phyloP scores from a whole-genome alignment of 2,113 vertebrate genomes.

The Castor canadensis region DNA sequence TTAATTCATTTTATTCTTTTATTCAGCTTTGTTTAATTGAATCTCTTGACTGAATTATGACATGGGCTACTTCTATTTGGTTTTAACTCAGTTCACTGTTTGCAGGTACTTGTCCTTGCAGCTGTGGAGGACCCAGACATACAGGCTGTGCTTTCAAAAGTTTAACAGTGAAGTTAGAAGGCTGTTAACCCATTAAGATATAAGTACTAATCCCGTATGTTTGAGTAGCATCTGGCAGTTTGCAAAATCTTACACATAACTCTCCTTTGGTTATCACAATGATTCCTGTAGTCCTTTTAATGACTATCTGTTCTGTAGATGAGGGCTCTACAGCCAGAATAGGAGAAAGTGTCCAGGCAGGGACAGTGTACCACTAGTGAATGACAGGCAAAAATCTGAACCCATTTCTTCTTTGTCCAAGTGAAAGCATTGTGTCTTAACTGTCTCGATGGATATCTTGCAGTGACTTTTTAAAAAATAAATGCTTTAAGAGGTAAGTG shows the following conservation, averaged over 20 bases:
- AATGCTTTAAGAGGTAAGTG: not conserved
- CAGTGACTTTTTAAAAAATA: not conserved
- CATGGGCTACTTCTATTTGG: not conserved
- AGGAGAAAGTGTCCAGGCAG: not conserved
- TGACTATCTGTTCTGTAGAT: not conserved
- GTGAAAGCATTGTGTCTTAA: not conserved
- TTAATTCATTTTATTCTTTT: conserved; percentile 20
- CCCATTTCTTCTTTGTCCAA: not conserved
- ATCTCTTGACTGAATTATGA: not conserved
- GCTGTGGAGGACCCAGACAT: not conserved
- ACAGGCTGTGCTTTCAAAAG: not conserved
- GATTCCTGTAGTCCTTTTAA: not conserved
- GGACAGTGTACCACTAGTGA: not conserved
- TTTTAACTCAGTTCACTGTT: not conserved
- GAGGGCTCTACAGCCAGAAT: not conserved
- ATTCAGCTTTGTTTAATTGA: not conserved
- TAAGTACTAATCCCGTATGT: not conserved
- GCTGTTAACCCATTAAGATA: not conserved
- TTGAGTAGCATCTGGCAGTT: not conserved
- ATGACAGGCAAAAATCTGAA: not conserved
- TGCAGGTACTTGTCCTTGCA: not conserved
- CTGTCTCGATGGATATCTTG: not conserved
- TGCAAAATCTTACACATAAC: not conserved
- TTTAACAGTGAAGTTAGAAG: not conserved
- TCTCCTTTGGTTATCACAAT: not conserved